Evolutionary conservation across 1,140 invertebrate species (phyloP), one percentile per base, ranked within the genome.

Genomic region (Xylocopa sonorina): DNA sequence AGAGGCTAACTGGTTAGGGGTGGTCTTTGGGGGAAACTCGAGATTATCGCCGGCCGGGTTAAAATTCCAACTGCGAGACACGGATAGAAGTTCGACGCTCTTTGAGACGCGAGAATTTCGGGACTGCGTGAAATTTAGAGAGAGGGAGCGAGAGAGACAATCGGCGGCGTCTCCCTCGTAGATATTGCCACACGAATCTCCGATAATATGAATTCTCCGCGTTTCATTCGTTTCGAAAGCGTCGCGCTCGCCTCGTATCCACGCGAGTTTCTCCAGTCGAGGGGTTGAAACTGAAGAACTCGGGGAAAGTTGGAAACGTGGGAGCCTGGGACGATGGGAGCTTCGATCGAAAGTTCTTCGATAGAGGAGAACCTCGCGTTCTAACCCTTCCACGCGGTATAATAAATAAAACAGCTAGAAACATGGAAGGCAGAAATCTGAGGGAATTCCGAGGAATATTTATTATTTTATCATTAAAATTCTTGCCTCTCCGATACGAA

Each of bases 131-230:
- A n/a, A n/a, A n/a, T n/a, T n/a, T 29, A 38, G 29, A 21, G n/a
- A 64, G 27, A 6, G 41, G 41, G 12, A 34, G 21, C 16, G 63
- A 38, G 9, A 0, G 29, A 27, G 9, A 7, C 10, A 29, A 57
- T n/a, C n/a, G n/a, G n/a, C n/a, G n/a, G n/a, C n/a, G 9, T 27
- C 41, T 16, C 7, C 4, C 50, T 43, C n/a, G 75, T 24, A 18
- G 12, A 12, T 6, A 21, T 14, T 9, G 53, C 5, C 7, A 58
- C 41, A 34, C 41, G 32, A 68, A 68, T 75, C 60, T 29, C 27
- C 53, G 55, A 60, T 77, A 77, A 69, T 69, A 50, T 53, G 38
- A 76, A 76, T 76, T 76, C 73, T 57, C n/a, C 27, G 66, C 66
- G 66, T 69, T 60, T 77, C 32, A 60, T 75, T n/a, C 24, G 12